Conservation (phyloP, 2,888 invertebrate species). For the Tuta absoluta region DNA sequence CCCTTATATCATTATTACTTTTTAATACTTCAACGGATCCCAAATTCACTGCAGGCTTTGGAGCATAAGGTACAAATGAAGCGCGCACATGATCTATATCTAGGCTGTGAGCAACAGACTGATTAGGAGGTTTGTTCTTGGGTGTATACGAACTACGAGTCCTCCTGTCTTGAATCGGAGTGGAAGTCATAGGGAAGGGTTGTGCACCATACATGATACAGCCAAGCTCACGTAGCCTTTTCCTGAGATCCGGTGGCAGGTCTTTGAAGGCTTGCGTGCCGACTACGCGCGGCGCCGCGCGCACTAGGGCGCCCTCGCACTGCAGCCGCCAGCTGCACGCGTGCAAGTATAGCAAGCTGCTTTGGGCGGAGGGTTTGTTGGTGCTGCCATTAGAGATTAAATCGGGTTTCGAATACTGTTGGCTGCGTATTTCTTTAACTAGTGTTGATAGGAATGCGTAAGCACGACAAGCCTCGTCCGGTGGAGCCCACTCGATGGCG, state of each 20-base stretch:
- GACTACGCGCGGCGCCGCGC: constrained; percentile 59
- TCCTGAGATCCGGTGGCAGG: constrained; percentile 58
- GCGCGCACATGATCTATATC: constrained; percentile 66
- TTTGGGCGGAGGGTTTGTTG: constrained; percentile 37
- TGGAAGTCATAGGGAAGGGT: constrained; percentile 38
- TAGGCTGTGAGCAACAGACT: constrained; percentile 44
- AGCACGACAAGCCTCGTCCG: constrained; percentile 91
- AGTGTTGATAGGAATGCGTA: constrained; percentile 79
- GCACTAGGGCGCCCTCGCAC: constrained; percentile 61
- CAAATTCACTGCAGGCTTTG: constrained; percentile 47
- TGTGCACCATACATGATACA: constrained; percentile 59
- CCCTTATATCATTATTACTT: constrained; percentile 43
- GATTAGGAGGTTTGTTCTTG: constrained; percentile 35
- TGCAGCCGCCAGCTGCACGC: constrained; percentile 57
- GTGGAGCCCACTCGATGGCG: constrained; percentile 88
- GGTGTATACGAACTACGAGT: constrained; percentile 39
- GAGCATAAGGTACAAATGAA: constrained; percentile 62
- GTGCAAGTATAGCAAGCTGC: constrained; percentile 45
- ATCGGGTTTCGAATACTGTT: constrained; percentile 51
- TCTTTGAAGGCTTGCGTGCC: constrained; percentile 61
- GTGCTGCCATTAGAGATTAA: constrained; percentile 46
- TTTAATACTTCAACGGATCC: constrained; percentile 42
- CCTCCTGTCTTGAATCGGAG: constrained; percentile 45
- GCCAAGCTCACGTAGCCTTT: constrained; percentile 60
- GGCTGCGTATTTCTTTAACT: constrained; percentile 46